Evolutionary conservation across 2,797 vertebrate genomes (phyloP).

Genomic region (Lithobates sylvaticus): DNA sequence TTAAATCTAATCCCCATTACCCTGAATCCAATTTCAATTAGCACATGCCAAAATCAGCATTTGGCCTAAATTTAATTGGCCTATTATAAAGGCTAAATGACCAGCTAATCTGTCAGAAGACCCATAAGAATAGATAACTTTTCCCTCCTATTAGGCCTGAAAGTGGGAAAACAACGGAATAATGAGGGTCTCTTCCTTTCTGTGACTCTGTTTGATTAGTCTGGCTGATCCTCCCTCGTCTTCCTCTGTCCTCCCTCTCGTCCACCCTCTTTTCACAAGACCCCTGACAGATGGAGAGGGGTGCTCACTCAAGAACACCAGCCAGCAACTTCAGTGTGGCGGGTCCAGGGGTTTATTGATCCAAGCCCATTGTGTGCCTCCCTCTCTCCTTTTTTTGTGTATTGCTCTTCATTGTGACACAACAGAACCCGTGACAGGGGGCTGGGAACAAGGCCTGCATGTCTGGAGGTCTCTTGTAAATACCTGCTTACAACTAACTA

Average conservation of each 20-base stretch:
- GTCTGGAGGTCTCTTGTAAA: constrained; percentile 80
- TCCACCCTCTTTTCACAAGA: constrained; percentile 78
- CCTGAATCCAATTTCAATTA: constrained; percentile 70
- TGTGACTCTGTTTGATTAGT: constrained; percentile 83
- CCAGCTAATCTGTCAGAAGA: constrained; percentile 84
- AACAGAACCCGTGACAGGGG: constrained; percentile 80
- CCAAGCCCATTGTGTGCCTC: constrained; percentile 65
- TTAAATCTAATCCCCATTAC: constrained; percentile 70
- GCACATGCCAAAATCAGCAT: constrained; percentile 63
- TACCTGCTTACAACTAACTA: constrained; percentile 67
- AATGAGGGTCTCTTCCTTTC: constrained; percentile 81
- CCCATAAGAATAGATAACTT: constrained; percentile 75
- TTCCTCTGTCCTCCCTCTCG: constrained; percentile 77
- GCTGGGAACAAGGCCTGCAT: constrained; percentile 87
- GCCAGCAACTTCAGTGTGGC: constrained; percentile 81
- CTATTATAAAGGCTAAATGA: constrained; percentile 83
- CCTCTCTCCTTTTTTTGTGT: constrained; percentile 65
- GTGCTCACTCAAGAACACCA: constrained; percentile 65
- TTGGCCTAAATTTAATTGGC: constrained; percentile 80
- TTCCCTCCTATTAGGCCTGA: constrained; percentile 79
- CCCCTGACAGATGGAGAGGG: constrained; percentile 89
- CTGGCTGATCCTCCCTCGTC: constrained; percentile 74
- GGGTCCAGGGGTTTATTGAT: constrained; percentile 85
- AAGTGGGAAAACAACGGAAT: constrained; percentile 84
- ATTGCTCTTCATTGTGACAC: constrained; percentile 81